A percentile compares a stretch with the other conserved stretches of the same genome.
These are phyloP conservation scores for Poliocrania exsul DNA, from an alignment of 2,797 vertebrate species.

Conservation along the genomic window DNA sequence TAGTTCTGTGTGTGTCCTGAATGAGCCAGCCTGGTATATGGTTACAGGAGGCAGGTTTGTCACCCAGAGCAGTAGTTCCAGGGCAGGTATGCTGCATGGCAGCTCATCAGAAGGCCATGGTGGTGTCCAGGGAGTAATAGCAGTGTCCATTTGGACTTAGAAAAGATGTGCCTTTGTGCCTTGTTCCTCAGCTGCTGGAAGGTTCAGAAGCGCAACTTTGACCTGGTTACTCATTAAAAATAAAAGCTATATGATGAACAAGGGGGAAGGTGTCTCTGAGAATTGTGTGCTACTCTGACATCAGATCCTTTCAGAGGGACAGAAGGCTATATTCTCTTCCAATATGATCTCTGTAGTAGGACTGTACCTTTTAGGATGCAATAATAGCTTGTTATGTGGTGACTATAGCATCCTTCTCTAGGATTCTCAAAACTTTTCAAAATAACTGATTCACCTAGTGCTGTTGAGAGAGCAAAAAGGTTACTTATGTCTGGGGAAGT, in stretches of 20 bases:
- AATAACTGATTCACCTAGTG: background rate
- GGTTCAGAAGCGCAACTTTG: background rate
- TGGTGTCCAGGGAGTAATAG: background rate
- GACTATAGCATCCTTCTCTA: background rate
- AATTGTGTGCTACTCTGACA: background rate
- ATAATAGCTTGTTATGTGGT: background rate
- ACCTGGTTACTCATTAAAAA: background rate
- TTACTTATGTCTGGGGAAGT: background rate
- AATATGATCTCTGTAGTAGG: background rate
- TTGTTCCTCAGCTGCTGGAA: background rate
- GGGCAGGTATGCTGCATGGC: background rate
- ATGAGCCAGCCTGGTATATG: background rate
- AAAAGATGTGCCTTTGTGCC: background rate
- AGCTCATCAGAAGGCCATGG: accelerated
- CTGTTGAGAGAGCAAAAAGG: background rate
- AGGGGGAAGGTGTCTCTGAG: background rate
- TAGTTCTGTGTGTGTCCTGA: background rate
- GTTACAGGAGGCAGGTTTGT: background rate
- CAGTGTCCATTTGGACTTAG: background rate
- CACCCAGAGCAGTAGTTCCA: background rate
- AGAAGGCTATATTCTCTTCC: background rate
- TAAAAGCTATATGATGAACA: background rate
- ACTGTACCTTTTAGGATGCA: background rate
- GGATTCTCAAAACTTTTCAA: background rate
- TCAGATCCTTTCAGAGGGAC: background rate